Conservation (phyloP, 1,140 invertebrate genomes). For the Neoseiulus cucumeris region DNA sequence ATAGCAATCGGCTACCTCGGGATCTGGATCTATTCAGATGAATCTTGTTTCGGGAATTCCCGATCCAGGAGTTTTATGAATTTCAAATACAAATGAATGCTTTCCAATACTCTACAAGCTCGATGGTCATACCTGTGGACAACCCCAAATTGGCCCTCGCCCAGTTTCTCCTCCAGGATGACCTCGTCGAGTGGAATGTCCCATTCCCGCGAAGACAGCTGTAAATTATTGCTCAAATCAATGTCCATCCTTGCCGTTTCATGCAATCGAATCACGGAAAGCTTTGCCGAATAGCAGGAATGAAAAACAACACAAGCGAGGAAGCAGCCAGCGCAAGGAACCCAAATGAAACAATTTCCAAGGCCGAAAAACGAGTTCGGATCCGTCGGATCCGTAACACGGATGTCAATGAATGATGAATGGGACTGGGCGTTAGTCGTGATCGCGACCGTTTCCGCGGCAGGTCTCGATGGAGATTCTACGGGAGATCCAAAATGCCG, state of each 20-base stretch:
- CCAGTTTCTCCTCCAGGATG: conserved; percentile 62
- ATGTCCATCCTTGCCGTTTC: neutral
- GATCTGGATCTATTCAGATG: too few species aligned
- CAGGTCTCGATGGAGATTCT: too few species aligned
- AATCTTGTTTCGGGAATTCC: too few species aligned
- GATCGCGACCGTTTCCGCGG: too few species aligned
- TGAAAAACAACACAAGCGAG: neutral
- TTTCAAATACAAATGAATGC: too few species aligned
- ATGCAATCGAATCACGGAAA: too few species aligned
- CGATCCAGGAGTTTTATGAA: too few species aligned
- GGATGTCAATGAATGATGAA: neutral
- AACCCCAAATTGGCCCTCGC: conserved; percentile 69
- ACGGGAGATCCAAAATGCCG: too few species aligned
- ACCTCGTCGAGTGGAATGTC: conserved; percentile 91
- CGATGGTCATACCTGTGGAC: conserved; percentile 60
- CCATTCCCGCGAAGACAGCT: conserved; percentile 80
- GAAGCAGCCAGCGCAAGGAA: neutral
- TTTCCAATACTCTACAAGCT: too few species aligned
- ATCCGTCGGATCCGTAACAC: neutral
- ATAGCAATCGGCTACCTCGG: too few species aligned
- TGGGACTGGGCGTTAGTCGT: neutral
- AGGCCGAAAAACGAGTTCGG: neutral
- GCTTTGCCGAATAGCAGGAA: too few species aligned
- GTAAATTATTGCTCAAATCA: conserved; percentile 15
- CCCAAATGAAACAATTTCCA: neutral